These are phyloP conservation scores for Chiloscyllium plagiosum DNA, from an alignment of 2,113 vertebrate genomes.

Conservation along the genomic window DNA sequence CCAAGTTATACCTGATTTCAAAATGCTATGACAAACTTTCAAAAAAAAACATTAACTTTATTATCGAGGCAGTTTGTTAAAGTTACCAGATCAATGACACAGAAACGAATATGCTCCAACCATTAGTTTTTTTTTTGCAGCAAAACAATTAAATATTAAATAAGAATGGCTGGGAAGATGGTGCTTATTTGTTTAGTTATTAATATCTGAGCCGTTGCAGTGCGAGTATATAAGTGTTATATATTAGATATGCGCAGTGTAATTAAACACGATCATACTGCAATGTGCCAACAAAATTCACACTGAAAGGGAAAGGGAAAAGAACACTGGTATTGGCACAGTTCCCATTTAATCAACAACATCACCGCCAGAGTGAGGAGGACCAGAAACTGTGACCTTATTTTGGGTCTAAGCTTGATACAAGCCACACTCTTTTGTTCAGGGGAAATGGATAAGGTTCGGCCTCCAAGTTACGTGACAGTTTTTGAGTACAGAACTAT, in stretches of 20 bases:
- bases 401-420: not conserved
- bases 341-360: slow-evolving; percentile 34
- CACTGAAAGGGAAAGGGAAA: slow-evolving; percentile 32
- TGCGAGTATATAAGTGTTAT: not conserved
- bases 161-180: not conserved
- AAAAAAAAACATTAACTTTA: not conserved
- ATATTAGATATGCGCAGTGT: slow-evolving; percentile 26
- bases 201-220: not conserved
- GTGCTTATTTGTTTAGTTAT: not conserved
- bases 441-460: not conserved
- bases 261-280: slow-evolving; percentile 34
- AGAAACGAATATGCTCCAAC: not conserved
- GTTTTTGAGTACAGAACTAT: not conserved
- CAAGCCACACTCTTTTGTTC: not conserved
- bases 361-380: not conserved
- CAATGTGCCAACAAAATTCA: slow-evolving; percentile 35
- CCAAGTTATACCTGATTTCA: not conserved
- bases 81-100: not conserved
- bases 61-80: not conserved
- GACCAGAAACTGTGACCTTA: not conserved
- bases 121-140: not conserved
- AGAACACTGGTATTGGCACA: slow-evolving; percentile 28
- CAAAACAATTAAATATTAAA: not conserved
- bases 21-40: not conserved
- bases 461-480: not conserved